Conservation (phyloP, 1,140 invertebrate genomes). For the Cotesia glomerata region DNA sequence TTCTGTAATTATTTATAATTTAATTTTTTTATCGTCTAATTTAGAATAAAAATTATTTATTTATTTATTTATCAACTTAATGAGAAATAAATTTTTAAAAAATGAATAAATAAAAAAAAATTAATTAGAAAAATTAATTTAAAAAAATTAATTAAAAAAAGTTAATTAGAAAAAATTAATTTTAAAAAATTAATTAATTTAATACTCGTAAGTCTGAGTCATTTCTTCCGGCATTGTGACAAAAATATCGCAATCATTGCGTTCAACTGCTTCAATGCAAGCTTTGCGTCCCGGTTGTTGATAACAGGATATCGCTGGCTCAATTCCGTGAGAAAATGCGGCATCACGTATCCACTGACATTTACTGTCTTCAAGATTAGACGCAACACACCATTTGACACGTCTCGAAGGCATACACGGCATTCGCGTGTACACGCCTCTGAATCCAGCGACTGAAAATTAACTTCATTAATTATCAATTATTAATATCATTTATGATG, state of each 20-base stretch:
- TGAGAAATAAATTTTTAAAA: too few relatives aligned
- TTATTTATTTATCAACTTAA: not conserved
- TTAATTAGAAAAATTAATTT: too few relatives aligned
- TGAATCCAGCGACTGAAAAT: constrained; percentile 65
- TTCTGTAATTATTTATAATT: constrained; percentile 37
- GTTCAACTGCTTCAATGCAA: constrained; percentile 72
- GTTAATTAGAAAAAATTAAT: too few relatives aligned
- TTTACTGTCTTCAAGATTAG: constrained; percentile 72
- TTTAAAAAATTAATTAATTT: not conserved
- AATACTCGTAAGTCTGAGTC: constrained; percentile 56
- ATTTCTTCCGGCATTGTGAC: constrained; percentile 68
- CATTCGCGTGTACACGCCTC: constrained; percentile 69
- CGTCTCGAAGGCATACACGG: constrained; percentile 70
- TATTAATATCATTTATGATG: not conserved
- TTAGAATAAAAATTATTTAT: constrained; percentile 2
- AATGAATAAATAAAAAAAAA: not conserved
- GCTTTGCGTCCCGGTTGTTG: constrained; percentile 60
- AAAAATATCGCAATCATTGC: constrained; percentile 71
- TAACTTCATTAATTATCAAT: not conserved
- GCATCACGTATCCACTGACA: constrained; percentile 77
- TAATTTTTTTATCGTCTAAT: too few relatives aligned
- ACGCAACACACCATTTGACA: constrained; percentile 62
- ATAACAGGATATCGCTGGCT: constrained; percentile 75
- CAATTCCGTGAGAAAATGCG: constrained; percentile 72
- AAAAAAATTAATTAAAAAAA: too few relatives aligned